A percentile compares a stretch with the other conserved stretches of the same genome.
Evolutionary conservation across 2,888 invertebrate species (phyloP).

Genomic region (Microchrysa polita): DNA sequence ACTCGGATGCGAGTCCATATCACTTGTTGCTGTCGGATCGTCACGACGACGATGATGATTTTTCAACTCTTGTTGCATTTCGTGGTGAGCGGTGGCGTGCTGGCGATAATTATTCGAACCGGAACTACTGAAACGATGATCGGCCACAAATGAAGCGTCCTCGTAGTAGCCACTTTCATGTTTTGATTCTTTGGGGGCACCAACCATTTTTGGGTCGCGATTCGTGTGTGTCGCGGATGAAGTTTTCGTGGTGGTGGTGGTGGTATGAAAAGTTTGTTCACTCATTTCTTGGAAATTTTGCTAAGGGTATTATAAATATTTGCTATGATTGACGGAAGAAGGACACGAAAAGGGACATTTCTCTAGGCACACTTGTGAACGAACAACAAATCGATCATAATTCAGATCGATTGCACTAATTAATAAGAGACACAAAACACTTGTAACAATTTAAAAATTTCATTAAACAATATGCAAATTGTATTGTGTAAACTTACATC

Average conservation of each 20-base stretch:
- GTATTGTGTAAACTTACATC: slow-evolving; percentile 34
- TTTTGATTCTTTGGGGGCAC: slow-evolving; percentile 71
- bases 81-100: slow-evolving; percentile 12
- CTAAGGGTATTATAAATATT: neutral
- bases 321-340: neutral
- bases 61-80: slow-evolving; percentile 9
- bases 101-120: neutral
- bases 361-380: slow-evolving; percentile 35
- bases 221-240: slow-evolving; percentile 22
- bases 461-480: slow-evolving; percentile 8
- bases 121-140: neutral
- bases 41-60: slow-evolving; percentile 36
- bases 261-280: slow-evolving; percentile 33
- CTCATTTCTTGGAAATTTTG: slow-evolving; percentile 47
- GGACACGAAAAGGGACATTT: slow-evolving; percentile 43
- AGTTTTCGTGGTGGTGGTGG: neutral
- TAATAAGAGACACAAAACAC: neutral
- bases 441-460: slow-evolving; percentile 5
- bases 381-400: slow-evolving; percentile 1
- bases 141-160: slow-evolving; percentile 65
- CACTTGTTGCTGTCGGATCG: neutral
- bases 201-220: slow-evolving; percentile 19
- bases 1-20: neutral
- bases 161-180: slow-evolving; percentile 89
- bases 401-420: slow-evolving; percentile 7